phyloP scores from a whole-genome alignment of 2,888 invertebrate genomes.

The Argyra leucocephala region DNA sequence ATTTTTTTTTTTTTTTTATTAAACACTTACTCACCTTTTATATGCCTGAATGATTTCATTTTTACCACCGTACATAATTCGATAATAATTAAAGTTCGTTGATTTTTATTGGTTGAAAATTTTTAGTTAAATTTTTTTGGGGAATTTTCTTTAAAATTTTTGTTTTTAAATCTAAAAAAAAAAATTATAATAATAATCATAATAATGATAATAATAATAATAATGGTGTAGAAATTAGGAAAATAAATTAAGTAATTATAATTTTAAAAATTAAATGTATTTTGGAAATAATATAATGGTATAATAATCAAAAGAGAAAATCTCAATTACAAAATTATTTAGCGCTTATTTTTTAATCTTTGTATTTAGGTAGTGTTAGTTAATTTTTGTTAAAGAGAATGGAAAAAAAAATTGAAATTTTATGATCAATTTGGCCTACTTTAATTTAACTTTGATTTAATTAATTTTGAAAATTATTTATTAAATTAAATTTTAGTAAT shows the following conservation, averaged over 20 bases:
- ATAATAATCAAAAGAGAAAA: not conserved
- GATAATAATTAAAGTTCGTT: constrained; percentile 6
- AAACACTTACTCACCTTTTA: not conserved
- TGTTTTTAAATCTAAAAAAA: too few species aligned
- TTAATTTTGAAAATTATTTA: too few species aligned
- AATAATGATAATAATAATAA: not conserved
- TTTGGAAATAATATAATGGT: not conserved
- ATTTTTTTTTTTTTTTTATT: not conserved
- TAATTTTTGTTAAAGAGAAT: too few species aligned
- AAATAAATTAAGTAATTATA: constrained; percentile 4
- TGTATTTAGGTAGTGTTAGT: too few species aligned
- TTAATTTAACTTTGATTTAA: too few species aligned
- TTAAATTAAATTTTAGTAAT: too few species aligned
- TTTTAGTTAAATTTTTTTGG: not conserved
- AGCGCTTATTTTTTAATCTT: too few species aligned
- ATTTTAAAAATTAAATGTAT: not conserved
- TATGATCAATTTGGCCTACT: too few species aligned
- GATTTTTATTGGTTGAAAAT: not conserved
- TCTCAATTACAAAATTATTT: not conserved
- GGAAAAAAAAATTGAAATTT: too few species aligned
- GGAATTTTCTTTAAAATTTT: too few species aligned
- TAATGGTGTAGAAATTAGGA: not conserved
- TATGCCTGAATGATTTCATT: not conserved
- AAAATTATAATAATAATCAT: not conserved
- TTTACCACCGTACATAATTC: not conserved